Percentiles rank a stretch among this genome's conserved stretches.
These are phyloP conservation scores for Momotus momota DNA, from an alignment of 2,797 vertebrate species.

Conservation along the genomic window DNA sequence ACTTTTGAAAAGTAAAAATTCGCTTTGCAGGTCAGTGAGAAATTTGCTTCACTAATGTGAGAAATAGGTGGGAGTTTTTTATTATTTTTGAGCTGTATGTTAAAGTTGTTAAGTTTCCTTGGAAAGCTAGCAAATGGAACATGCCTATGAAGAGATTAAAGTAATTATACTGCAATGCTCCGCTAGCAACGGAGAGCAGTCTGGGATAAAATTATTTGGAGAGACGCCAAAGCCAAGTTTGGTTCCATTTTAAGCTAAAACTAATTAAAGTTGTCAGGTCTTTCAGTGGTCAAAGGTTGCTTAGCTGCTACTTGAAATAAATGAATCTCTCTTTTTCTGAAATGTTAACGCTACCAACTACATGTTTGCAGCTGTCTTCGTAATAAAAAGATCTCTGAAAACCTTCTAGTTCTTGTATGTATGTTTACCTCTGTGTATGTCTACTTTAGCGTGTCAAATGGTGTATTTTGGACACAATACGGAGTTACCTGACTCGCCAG, in stretches of 20 bases:
- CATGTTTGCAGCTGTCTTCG: background rate
- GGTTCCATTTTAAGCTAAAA: slow-evolving; percentile 66
- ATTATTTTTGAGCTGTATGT: slow-evolving; percentile 64
- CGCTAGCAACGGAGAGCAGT: slow-evolving; percentile 46
- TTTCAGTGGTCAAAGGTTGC: slow-evolving; percentile 38
- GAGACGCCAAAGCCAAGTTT: slow-evolving; percentile 52
- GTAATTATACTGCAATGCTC: slow-evolving; percentile 60
- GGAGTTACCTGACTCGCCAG: background rate
- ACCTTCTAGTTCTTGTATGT: background rate
- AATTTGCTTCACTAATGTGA: slow-evolving; percentile 9
- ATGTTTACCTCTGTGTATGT: background rate
- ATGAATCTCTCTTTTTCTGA: slow-evolving; percentile 17
- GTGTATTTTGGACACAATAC: background rate
- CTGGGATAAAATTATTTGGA: slow-evolving; percentile 62
- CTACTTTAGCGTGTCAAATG: background rate
- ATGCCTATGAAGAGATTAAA: slow-evolving; percentile 64
- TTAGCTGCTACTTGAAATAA: slow-evolving; percentile 53
- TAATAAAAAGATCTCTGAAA: background rate
- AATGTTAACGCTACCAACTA: background rate
- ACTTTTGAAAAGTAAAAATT: background rate
- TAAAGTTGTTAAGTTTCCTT: slow-evolving; percentile 41
- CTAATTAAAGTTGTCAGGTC: slow-evolving; percentile 67
- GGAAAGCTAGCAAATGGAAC: slow-evolving; percentile 64
- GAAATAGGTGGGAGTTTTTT: background rate
- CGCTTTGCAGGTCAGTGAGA: background rate